These are phyloP conservation scores for Murina feae DNA, from an alignment of 2,113 vertebrate genomes.

Conservation along the genomic window DNA sequence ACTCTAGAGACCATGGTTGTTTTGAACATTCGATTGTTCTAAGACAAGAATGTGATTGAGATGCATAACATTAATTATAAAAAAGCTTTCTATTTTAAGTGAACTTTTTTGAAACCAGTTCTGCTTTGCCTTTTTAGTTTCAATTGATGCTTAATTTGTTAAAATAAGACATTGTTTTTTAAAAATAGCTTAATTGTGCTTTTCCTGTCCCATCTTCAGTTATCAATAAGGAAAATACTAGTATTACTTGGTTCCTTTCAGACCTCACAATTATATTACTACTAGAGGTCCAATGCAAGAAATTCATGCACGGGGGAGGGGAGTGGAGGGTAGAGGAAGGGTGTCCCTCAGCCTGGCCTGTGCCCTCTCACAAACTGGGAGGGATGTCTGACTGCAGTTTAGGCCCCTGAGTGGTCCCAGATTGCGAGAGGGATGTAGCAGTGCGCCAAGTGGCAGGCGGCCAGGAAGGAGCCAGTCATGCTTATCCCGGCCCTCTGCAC, in stretches of 20 bases:
- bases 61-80: not conserved
- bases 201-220: slow-evolving; percentile 43
- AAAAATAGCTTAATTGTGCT: not conserved
- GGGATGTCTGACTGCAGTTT: no score
- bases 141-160: slow-evolving; percentile 14
- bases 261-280: slow-evolving; percentile 52
- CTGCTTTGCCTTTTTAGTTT: slow-evolving; percentile 18
- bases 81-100: not conserved
- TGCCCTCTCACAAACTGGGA: no score
- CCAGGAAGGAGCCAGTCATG: no score
- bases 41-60: not conserved
- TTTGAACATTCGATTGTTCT: not conserved
- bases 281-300: no score
- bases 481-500: no score
- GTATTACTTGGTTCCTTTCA: slow-evolving; percentile 42
- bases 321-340: no score
- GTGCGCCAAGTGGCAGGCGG: no score
- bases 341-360: no score
- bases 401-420: no score
- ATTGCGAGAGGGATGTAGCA: no score
- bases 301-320: no score
- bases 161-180: not conserved
- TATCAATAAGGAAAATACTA: slow-evolving; percentile 48
- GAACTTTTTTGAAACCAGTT: slow-evolving; percentile 14
- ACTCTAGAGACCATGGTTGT: not conserved